Evolutionary conservation across 2,113 vertebrate genomes (phyloP), one percentile per base, ranked within the genome.

Genomic region (Rhynchomys soricoides): DNA sequence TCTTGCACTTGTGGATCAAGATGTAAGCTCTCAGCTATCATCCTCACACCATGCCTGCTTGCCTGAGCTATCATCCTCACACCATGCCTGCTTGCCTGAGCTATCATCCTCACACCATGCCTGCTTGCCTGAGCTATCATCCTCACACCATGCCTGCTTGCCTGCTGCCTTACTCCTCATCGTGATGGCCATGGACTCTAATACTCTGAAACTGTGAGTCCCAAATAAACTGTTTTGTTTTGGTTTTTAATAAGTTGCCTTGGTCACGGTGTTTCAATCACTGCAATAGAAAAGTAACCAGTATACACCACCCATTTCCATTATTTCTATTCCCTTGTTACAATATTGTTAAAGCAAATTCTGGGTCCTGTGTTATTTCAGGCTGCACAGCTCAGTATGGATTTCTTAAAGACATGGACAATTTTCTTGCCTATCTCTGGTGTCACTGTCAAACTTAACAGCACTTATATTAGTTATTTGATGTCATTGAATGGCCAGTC

Each of bases 301-400:
- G 21, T 26, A 64, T 43, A 21, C 11, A 21, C 11, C 5, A 3
- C 82, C 43, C 86, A 37, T 92, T n/a, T 59, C 4, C 40, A 17
- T 34, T 26, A 73, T 75, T 37, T 40, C 8, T 43, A 85, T 93
- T 89, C 83, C 29, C 52, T 96, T 73, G 17, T 31, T 37, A 73
- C 82, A 89, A 34, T 77, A 75, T 24, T 91, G 29, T 89, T 89
- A 79, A 93, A 95, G 16, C 26, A 90, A 93, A 89, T 71, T 34
- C 66, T 37, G 48, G 48, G 24, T 3, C 24, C 34, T n/a, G 4
- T 34, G 43, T 89, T 43, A 62, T 48, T 91, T 87, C n/a, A 75
- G 8, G 68, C 66, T 64, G 74, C 11, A 22, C 26, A 48, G 15
- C 78, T 92, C 12, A 48, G 26, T 79, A 59, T n/a, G 24, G 29